These are phyloP conservation scores for Gonioctena quinquepunctata DNA, from an alignment of 1,140 invertebrate species.

Conservation along the genomic window DNA sequence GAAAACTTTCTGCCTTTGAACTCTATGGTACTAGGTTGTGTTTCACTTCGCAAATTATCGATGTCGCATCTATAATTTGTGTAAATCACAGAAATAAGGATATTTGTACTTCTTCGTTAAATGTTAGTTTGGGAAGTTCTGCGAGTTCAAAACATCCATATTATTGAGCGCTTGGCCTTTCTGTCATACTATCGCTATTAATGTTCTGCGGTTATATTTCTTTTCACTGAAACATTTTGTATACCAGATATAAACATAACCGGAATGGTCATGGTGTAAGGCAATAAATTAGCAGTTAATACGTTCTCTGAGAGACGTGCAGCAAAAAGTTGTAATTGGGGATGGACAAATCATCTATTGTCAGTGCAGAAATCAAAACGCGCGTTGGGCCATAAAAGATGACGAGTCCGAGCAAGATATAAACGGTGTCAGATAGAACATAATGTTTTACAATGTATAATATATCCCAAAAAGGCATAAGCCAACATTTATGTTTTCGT, in stretches of 20 bases:
- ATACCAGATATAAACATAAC: not conserved
- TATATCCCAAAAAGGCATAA: constrained; percentile 42
- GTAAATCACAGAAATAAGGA: too few species aligned
- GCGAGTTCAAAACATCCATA: too few species aligned
- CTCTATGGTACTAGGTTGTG: too few species aligned
- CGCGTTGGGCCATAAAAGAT: constrained; percentile 33
- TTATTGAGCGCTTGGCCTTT: too few species aligned
- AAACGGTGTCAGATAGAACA: constrained; percentile 34
- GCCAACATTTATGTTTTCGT: constrained; percentile 40
- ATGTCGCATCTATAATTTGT: too few species aligned
- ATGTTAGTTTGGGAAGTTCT: too few species aligned
- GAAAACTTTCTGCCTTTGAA: too few species aligned
- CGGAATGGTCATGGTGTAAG: not conserved
- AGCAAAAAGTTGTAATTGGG: not conserved
- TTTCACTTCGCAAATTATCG: too few species aligned
- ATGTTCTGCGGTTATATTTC: constrained; percentile 1
- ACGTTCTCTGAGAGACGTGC: not conserved
- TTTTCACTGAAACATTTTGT: not conserved
- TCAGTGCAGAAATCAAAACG: constrained; percentile 28
- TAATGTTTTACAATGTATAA: constrained; percentile 44
- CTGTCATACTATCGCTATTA: too few species aligned
- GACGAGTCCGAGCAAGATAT: constrained; percentile 28
- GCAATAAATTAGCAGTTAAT: constrained; percentile 7
- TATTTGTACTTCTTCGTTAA: too few species aligned
- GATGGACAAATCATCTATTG: constrained; percentile 17